Conservation (phyloP, 2,888 invertebrate species). For the Latrodectus hesperus region DNA sequence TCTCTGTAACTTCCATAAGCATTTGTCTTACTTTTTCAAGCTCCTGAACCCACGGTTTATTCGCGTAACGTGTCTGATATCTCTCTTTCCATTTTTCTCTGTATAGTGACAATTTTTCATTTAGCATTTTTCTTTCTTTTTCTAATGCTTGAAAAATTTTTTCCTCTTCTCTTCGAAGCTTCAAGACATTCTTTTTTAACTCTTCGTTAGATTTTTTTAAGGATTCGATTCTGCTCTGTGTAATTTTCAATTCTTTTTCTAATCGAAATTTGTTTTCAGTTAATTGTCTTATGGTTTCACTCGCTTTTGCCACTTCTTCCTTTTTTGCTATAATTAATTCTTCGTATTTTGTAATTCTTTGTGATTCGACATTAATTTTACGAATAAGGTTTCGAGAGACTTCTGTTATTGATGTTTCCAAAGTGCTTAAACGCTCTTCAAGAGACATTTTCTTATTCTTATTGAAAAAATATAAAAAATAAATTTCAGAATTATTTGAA, state of each 20-base stretch:
- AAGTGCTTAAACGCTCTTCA: slow-evolving; percentile 17
- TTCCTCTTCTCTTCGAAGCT: slow-evolving; percentile 5
- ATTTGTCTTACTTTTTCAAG: slow-evolving; percentile 1
- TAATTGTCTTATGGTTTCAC: neutral
- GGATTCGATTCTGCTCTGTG: slow-evolving; percentile 9
- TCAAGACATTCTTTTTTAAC: neutral
- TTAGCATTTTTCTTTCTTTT: slow-evolving; percentile 4
- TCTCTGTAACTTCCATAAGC: slow-evolving; percentile 14
- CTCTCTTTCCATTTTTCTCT: slow-evolving; percentile 39
- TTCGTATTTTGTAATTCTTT: slow-evolving; percentile 14
- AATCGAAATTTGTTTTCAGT: slow-evolving; percentile 3
- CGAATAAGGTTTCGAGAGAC: slow-evolving; percentile 14
- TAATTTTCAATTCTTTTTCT: slow-evolving; percentile 12
- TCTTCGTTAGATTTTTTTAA: slow-evolving; percentile 20
- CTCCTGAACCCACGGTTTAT: slow-evolving; percentile 26
- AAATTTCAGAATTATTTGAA: too few relatives aligned
- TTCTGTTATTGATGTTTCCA: slow-evolving; percentile 21
- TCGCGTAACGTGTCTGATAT: slow-evolving; percentile 24
- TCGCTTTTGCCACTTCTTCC: neutral
- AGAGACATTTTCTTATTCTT: neutral
- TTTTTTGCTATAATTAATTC: neutral
- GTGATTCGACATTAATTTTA: slow-evolving; percentile 23
- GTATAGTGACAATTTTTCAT: neutral
- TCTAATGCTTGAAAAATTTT: neutral
- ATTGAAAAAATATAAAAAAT: too few relatives aligned